Conservation (phyloP, 2,888 invertebrate genomes). For the Merodon equestris region DNA sequence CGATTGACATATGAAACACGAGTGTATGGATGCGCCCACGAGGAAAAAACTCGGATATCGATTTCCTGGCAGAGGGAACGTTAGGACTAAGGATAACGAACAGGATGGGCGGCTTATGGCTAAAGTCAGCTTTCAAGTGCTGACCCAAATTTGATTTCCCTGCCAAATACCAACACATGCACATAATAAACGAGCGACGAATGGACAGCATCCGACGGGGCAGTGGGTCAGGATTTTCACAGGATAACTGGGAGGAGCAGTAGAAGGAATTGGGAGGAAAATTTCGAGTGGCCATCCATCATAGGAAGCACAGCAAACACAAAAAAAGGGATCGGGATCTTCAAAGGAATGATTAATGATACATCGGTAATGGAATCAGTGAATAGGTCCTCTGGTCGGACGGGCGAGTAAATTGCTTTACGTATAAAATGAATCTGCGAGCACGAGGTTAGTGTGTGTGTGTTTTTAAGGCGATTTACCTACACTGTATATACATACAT, state of each 20-base stretch:
- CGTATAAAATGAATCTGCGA: too few species aligned
- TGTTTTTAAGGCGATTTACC: too few species aligned
- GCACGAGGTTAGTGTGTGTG: too few species aligned
- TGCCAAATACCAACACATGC: slow-evolving; percentile 5
- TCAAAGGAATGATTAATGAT: slow-evolving; percentile 39
- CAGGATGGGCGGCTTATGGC: slow-evolving; percentile 7
- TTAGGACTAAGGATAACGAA: too few species aligned
- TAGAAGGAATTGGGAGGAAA: slow-evolving; percentile 1
- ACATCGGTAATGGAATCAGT: slow-evolving; percentile 27
- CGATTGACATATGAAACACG: background rate
- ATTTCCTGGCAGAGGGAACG: background rate
- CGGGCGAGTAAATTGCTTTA: too few species aligned
- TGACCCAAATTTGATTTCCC: slow-evolving; percentile 62
- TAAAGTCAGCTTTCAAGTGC: slow-evolving; percentile 40
- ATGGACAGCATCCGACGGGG: too few species aligned
- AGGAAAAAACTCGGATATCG: slow-evolving; percentile 43
- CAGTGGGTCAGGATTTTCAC: too few species aligned
- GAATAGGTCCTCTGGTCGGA: too few species aligned
- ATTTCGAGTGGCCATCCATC: slow-evolving; percentile 43
- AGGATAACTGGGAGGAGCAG: background rate
- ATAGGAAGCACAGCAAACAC: slow-evolving; percentile 27
- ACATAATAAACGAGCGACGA: too few species aligned
- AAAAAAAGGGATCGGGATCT: slow-evolving; percentile 23
- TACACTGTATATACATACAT: too few species aligned
- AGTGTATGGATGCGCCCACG: slow-evolving; percentile 9